A percentile compares a stretch with the other conserved stretches of the same genome.
phyloP scores from a whole-genome alignment of 2,113 vertebrate genomes.

The Raja brachyura region DNA sequence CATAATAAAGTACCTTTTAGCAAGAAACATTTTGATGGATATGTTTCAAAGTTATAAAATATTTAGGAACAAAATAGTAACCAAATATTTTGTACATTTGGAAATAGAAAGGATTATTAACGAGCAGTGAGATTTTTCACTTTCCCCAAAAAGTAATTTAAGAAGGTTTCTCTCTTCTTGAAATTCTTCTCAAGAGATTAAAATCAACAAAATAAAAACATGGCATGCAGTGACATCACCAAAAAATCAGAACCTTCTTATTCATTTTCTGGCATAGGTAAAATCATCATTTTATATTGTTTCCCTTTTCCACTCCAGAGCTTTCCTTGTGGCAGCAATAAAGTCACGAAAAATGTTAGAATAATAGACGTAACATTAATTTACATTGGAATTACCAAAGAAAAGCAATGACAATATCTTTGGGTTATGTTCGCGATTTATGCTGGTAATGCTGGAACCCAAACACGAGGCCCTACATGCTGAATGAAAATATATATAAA shows the following conservation, averaged over 20 bases:
- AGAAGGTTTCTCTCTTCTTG: not conserved
- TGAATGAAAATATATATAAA: too few relatives aligned
- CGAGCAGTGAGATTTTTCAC: not conserved
- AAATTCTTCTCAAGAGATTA: not conserved
- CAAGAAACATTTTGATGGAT: slow-evolving; percentile 3
- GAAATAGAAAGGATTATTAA: not conserved
- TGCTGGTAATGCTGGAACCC: not conserved
- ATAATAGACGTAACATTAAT: not conserved
- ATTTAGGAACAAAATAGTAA: not conserved
- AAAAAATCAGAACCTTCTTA: not conserved
- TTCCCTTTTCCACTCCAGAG: not conserved
- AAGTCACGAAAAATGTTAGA: not conserved
- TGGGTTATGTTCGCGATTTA: not conserved
- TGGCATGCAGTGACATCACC: not conserved
- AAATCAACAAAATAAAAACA: not conserved
- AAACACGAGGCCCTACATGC: not conserved
- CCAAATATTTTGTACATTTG: not conserved
- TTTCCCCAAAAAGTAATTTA: not conserved
- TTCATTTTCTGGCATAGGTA: not conserved
- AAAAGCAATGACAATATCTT: not conserved
- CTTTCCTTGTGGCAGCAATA: not conserved
- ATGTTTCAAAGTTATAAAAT: not conserved
- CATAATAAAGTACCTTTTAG: not conserved
- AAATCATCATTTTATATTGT: not conserved
- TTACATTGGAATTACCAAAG: not conserved